Evolutionary conservation across 2,113 vertebrate genomes (phyloP).

Genomic region (Cyanocitta stelleri): DNA sequence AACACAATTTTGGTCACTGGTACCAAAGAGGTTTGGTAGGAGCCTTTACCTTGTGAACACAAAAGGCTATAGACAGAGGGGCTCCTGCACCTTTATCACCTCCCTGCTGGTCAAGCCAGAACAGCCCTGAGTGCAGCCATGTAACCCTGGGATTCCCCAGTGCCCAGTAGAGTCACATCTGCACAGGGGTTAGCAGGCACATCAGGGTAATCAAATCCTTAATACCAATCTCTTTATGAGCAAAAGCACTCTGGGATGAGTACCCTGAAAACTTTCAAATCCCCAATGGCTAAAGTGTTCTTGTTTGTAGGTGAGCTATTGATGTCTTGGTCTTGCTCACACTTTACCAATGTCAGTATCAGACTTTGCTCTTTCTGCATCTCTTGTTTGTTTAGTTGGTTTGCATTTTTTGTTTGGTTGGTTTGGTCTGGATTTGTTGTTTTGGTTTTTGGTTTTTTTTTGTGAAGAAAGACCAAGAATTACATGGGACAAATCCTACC

Average conservation of each 20-base stretch:
- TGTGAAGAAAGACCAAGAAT: not conserved
- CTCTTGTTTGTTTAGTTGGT: not conserved
- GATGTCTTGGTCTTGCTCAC: not conserved
- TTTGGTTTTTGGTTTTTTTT: not conserved
- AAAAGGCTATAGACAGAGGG: not conserved
- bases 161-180: not conserved
- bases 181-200: not conserved
- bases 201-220: not conserved
- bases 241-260: not conserved
- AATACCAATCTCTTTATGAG: not conserved
- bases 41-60: not conserved
- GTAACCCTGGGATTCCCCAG: not conserved
- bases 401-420: not conserved
- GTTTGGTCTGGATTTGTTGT: not conserved
- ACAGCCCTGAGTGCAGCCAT: rapidly evolving
- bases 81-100: not conserved
- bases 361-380: not conserved
- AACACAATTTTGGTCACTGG: not conserved
- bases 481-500: not conserved
- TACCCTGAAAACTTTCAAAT: not conserved
- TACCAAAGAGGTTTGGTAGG: not conserved
- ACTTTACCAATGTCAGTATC: not conserved
- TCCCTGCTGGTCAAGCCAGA: not conserved
- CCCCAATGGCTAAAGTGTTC: rapidly evolving
- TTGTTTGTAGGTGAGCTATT: not conserved